Evolutionary conservation across 2,113 vertebrate species (phyloP), one percentile per base, ranked within the genome.

Genomic region (Alethe diademata): DNA sequence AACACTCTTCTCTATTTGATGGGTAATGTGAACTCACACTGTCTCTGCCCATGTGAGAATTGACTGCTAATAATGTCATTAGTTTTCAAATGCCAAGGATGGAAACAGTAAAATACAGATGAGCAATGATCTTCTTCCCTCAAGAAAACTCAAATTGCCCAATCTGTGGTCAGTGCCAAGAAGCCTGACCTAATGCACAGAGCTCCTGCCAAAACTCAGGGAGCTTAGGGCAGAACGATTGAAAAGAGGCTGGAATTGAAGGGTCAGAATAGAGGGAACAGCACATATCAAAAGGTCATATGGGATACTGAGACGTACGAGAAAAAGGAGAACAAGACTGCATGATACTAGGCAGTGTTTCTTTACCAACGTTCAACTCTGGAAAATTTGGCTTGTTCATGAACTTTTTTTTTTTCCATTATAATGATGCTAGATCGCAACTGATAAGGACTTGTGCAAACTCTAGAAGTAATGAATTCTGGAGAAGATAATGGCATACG

Each of bases 201-300:
- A 65, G 4, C 12, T 45, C 38, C 40, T 90, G 31, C 19, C 12
- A 78, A 90, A 91, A 64, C 0, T 0, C 11, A 47, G 28, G 43
- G 17, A 54, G 4, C 29, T 64, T 19, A 35, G 19, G 13, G 40
- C 15, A 72, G 18, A 31, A 47, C 0, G 0, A 26, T 0, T 7
- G 19, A 64, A 75, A 29, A 80, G 19, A 67, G 17, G 23, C 7
- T 60, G 40, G 20, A 81, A 78, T 15, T 29, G 22, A 82, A 85
- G 25, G 31, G n/a, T 67, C 53, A 64, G 42, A 57, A 31, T 75
- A 65, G 9, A 60, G 18, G 4, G 15, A 48, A 48, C 0, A 48
- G 26, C 40, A 33, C 0, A 1, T 36, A 53, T 22, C 23, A 47
- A 78, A 93, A 57, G 3, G 9, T 19, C 74, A 2, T 8, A 13